Conservation (phyloP, 2,888 invertebrate genomes). For the Thymelicus sylvestris region DNA sequence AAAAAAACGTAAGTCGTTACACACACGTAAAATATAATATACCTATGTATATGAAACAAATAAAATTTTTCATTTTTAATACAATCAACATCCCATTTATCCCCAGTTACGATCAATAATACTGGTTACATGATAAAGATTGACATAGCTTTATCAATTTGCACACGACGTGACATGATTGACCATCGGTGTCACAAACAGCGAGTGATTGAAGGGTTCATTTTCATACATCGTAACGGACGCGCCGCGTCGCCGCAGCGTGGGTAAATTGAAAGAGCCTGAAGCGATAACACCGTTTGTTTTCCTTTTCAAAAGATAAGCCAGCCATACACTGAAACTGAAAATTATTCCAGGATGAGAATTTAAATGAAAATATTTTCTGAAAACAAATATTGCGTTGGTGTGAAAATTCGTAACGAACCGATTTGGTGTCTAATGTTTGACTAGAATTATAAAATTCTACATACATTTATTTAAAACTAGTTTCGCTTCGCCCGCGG, state of each 20-base stretch:
- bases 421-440: no score
- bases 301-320: constrained; percentile 22
- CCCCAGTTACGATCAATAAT: no score
- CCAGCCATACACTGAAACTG: constrained; percentile 20
- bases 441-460: no score
- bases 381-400: neutral
- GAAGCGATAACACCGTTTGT: constrained; percentile 3
- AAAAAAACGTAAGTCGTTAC: no score
- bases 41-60: no score
- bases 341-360: constrained; percentile 12
- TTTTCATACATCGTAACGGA: neutral
- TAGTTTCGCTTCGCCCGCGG: no score
- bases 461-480: no score
- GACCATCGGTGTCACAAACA: constrained; percentile 7
- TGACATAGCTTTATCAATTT: constrained; percentile 7
- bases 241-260: no score
- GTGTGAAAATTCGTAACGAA: no score
- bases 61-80: no score
- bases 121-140: neutral
- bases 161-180: neutral
- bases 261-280: constrained; percentile 17
- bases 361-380: constrained; percentile 11
- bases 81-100: no score
- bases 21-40: no score
- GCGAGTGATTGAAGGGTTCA: constrained; percentile 11